phyloP scores from a whole-genome alignment of 2,113 vertebrate species.

The Capreolus pygargus region DNA sequence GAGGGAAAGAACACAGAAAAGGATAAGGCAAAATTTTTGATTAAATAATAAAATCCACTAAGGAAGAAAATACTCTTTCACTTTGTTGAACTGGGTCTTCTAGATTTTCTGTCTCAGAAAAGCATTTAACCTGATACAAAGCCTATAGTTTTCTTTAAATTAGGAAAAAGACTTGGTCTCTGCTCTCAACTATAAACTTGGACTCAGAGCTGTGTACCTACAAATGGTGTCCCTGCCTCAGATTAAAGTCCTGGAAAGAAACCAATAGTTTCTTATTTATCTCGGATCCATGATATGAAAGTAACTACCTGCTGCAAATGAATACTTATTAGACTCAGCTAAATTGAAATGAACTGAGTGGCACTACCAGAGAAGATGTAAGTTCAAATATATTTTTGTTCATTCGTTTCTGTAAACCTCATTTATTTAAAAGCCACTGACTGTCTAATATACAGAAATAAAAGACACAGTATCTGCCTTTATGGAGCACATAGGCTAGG shows the following conservation, averaged over 20 bases:
- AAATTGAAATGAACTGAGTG: neutral
- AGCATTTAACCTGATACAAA: neutral
- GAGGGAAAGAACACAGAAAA: neutral
- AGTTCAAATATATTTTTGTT: neutral
- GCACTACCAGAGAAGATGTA: neutral
- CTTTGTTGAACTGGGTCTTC: neutral
- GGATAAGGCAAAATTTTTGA: neutral
- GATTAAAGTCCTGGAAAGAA: neutral
- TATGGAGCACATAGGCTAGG: neutral
- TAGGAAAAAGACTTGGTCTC: neutral
- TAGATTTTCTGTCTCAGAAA: neutral
- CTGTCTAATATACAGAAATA: neutral
- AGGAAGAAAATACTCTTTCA: neutral
- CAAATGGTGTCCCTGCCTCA: neutral
- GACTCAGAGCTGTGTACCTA: neutral
- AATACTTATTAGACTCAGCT: neutral
- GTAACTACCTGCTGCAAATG: neutral
- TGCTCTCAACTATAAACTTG: neutral
- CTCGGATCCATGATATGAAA: neutral
- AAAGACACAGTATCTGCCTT: neutral
- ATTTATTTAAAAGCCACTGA: slow-evolving; percentile 15
- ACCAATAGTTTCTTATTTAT: neutral
- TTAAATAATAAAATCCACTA: neutral
- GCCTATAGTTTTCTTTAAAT: neutral
- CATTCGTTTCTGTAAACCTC: slow-evolving; percentile 7